Evolutionary conservation across 2,113 vertebrate species (phyloP).

Genomic region (Campylomormyrus tamandua): DNA sequence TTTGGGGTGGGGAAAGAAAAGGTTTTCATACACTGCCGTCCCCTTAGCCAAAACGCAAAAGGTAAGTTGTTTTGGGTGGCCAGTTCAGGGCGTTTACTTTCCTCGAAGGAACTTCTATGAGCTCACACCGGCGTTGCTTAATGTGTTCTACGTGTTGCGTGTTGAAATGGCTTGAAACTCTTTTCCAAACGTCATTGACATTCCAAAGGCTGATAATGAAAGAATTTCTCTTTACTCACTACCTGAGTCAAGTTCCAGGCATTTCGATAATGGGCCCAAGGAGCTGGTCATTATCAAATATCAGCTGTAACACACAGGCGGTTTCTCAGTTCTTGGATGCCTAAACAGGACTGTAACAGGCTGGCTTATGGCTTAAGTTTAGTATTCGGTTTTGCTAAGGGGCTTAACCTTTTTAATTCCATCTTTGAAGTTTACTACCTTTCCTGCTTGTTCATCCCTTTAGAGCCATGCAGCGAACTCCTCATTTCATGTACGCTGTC

Average conservation of each 20-base stretch:
- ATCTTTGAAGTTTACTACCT: background rate
- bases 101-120: background rate
- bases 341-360: background rate
- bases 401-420: background rate
- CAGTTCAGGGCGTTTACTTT: background rate
- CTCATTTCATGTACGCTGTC: background rate
- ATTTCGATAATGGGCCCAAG: background rate
- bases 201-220: background rate
- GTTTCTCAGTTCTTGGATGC: background rate
- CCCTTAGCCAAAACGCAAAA: background rate
- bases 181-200: background rate
- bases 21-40: background rate
- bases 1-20: background rate
- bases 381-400: background rate
- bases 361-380: background rate
- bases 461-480: background rate
- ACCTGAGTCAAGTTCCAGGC: background rate
- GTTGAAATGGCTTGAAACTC: background rate
- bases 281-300: background rate
- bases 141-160: background rate
- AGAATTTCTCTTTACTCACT: background rate
- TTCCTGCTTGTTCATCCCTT: background rate
- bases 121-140: background rate
- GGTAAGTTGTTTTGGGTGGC: background rate
- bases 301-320: background rate